Evolutionary conservation across 2,888 invertebrate species (phyloP).

Genomic region (Idaea aversata): DNA sequence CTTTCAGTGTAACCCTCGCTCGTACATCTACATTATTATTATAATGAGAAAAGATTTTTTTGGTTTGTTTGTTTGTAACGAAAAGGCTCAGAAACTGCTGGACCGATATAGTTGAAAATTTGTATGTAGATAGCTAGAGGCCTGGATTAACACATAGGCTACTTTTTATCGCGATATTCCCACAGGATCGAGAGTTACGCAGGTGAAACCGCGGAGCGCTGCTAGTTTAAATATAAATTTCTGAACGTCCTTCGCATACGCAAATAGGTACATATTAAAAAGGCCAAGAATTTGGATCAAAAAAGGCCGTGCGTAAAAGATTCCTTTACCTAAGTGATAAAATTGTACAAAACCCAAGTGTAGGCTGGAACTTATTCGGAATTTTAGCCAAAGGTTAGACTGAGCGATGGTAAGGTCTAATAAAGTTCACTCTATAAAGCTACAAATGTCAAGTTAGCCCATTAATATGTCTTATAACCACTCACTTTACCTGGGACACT

Average conservation of each 20-base stretch:
- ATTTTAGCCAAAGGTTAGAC: neutral
- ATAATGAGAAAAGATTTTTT: too few species aligned
- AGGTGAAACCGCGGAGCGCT: too few species aligned
- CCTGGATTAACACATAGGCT: too few species aligned
- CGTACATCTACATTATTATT: too few species aligned
- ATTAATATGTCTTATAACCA: constrained; percentile 15
- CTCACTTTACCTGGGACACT: too few species aligned
- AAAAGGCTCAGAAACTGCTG: too few species aligned
- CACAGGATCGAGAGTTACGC: too few species aligned
- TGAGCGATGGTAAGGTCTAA: neutral
- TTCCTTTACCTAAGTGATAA: neutral
- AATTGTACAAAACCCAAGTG: neutral
- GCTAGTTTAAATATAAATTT: constrained; percentile 4
- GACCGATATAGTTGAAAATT: too few species aligned
- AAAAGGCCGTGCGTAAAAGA: neutral
- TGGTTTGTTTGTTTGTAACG: too few species aligned
- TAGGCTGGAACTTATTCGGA: neutral
- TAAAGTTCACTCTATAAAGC: constrained; percentile 9
- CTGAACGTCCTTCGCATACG: neutral
- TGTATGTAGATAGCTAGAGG: too few species aligned
- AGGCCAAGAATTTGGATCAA: neutral
- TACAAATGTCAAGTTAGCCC: constrained; percentile 9
- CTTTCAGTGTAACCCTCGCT: too few species aligned
- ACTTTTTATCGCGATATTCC: too few species aligned
- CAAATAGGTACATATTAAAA: neutral